Percentiles rank a stretch among this genome's conserved stretches.
Conservation (phyloP, 2,888 invertebrate species). For the Cosmia trapezina region DNA sequence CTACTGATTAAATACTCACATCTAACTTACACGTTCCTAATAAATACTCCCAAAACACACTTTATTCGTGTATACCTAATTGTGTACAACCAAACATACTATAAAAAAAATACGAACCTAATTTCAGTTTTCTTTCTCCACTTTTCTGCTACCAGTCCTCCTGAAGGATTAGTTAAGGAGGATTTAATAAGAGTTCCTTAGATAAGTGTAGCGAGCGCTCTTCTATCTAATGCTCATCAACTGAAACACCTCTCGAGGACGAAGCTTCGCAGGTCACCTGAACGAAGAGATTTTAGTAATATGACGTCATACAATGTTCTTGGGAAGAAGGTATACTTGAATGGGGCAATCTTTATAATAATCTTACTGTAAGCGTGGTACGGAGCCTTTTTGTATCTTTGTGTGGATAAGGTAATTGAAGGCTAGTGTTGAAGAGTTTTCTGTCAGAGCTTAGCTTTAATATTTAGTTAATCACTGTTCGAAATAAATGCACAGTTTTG, state of each 20-base stretch:
- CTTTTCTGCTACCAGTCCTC: constrained; percentile 76
- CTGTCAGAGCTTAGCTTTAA: neutral
- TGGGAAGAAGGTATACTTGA: neutral
- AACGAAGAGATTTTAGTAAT: constrained; percentile 46
- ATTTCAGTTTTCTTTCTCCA: neutral
- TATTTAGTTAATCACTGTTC: neutral
- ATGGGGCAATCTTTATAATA: neutral
- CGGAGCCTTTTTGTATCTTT: neutral
- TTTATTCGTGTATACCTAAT: neutral
- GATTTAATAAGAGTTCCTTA: constrained; percentile 89
- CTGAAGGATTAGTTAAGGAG: constrained; percentile 88
- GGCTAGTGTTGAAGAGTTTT: neutral
- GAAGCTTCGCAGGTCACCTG: constrained; percentile 58
- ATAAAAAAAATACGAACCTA: neutral
- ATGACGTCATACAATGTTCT: constrained; percentile 28
- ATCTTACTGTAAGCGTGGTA: neutral
- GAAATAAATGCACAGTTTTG: neutral
- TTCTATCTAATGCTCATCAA: constrained; percentile 80
- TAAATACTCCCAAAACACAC: neutral
- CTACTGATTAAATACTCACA: too few relatives aligned
- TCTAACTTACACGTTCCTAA: neutral
- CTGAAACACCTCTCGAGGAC: constrained; percentile 74
- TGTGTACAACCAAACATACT: too few relatives aligned
- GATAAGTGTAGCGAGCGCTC: constrained; percentile 85
- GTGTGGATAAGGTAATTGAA: neutral